A percentile compares a stretch with the other conserved stretches of the same genome.
phyloP scores from a whole-genome alignment of 1,140 invertebrate genomes.

The Aphis gossypii region DNA sequence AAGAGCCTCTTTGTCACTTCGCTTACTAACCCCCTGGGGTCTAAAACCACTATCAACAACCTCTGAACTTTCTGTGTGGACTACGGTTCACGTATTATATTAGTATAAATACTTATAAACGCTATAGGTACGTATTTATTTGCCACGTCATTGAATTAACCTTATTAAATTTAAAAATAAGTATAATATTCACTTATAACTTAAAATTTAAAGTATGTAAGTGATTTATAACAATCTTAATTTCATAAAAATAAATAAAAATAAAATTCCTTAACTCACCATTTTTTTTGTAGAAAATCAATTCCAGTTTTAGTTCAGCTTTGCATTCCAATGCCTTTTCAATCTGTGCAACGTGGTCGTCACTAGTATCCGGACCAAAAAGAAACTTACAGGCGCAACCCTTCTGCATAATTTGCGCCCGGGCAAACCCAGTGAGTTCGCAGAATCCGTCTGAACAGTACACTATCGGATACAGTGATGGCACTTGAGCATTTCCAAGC shows the following conservation, averaged over 20 bases:
- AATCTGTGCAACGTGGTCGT: constrained; percentile 87
- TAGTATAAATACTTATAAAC: background rate
- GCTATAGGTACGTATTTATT: background rate
- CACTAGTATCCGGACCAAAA: constrained; percentile 87
- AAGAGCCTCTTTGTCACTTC: too few species aligned
- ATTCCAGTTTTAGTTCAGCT: constrained; percentile 90
- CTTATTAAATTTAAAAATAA: background rate
- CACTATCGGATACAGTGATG: constrained; percentile 88
- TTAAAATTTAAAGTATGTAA: background rate
- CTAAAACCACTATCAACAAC: too few species aligned
- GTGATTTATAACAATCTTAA: background rate
- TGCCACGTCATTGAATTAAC: background rate
- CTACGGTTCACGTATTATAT: background rate
- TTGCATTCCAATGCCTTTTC: constrained; percentile 88
- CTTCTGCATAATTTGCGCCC: constrained; percentile 97
- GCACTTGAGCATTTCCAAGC: constrained; percentile 94
- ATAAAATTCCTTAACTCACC: constrained; percentile 74
- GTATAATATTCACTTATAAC: background rate
- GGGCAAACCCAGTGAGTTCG: constrained; percentile 90
- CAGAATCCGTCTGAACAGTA: constrained; percentile 98
- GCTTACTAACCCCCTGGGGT: too few species aligned
- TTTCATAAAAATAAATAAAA: background rate
- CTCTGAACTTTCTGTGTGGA: too few species aligned
- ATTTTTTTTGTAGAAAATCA: constrained; percentile 94
- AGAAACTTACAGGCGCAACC: constrained; percentile 96